Base-by-base conservation (phyloP, 2,888 invertebrate genomes). In the Trichopria drosophilae region DNA sequence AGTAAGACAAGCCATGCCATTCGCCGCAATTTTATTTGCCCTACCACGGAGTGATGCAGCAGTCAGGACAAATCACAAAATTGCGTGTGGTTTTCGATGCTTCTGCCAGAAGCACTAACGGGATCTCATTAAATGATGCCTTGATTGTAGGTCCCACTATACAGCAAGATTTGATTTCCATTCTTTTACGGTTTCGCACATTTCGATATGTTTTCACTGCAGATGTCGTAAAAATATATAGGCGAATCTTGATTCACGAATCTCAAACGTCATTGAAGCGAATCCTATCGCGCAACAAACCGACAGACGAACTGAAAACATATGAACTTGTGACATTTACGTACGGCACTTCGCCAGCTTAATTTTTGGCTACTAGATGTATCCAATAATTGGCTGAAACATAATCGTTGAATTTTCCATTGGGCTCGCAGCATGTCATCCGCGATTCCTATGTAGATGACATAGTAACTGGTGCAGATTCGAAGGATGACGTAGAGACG, bases 281-380 rank as follows among this genome's bases (percentile, higher is more conserved):
- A 12, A 62, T 58, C 23, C 13, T 64, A 0, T 61, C 61, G 60
- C 42, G 61, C 6, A 29, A 54, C 2, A 26, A 40, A 24, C 40
- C 53, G 1, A 6, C 24, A 1, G 40, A 54, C 0, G n/a, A n/a
- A n/a, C n/a, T n/a, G n/a, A n/a, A n/a, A n/a, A n/a, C n/a, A n/a
- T n/a, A n/a, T n/a, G n/a, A 53, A 4, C 32, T 61, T 3, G 13
- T 15, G 6, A 55, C 54, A 2, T 34, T 62, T 4, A 53, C 58
- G 0, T 62, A 55, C 39, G 62, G 61, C 1, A 45, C 45, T 0
- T 40, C 51, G 2, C 41, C 53, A 12, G 51, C 58, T 1, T 54
- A 60, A 10, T 61, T 52, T 35, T 41, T n/a, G n/a, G n/a, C n/a
- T n/a, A n/a, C n/a, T n/a, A n/a, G n/a, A n/a, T n/a, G n/a, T n/a